phyloP scores from a whole-genome alignment of 1,140 invertebrate genomes.

The Ips nitidus region DNA sequence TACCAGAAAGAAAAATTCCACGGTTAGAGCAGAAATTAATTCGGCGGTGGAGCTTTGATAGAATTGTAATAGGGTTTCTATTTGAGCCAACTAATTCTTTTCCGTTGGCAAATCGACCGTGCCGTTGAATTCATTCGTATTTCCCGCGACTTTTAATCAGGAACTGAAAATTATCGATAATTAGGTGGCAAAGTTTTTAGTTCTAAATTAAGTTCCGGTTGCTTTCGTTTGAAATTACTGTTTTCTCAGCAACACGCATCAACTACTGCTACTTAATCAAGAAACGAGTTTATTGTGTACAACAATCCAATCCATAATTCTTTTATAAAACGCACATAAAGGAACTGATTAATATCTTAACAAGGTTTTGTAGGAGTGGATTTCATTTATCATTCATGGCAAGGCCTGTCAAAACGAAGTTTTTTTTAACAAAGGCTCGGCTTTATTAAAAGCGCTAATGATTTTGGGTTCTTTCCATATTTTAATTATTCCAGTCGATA shows the following conservation, averaged over 20 bases:
- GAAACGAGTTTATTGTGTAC: conserved; percentile 4
- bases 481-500: conserved; percentile 3
- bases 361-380: conserved; percentile 17
- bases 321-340: conserved; percentile 17
- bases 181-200: conserved; percentile 3
- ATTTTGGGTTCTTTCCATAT: neutral
- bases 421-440: conserved; percentile 6
- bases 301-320: conserved; percentile 8
- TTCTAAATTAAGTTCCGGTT: neutral
- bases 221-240: too few relatives aligned
- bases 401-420: conserved; percentile 12
- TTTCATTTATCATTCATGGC: conserved; percentile 22
- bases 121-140: neutral
- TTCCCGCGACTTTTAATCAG: neutral
- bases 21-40: conserved; percentile 24
- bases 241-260: too few relatives aligned
- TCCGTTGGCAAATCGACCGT: conserved; percentile 2
- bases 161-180: conserved; percentile 9
- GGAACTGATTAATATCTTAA: conserved; percentile 24
- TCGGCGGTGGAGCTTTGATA: conserved; percentile 22
- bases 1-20: conserved; percentile 15
- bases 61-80: conserved; percentile 23
- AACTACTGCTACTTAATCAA: neutral
- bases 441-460: conserved; percentile 15
- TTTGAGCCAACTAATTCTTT: conserved; percentile 21